Evolutionary conservation across 37 sponge, comb jelly and placozoan species (phyloP), one percentile per base, ranked within the genome.

Genomic region (Diacarnus erythraeanus): DNA sequence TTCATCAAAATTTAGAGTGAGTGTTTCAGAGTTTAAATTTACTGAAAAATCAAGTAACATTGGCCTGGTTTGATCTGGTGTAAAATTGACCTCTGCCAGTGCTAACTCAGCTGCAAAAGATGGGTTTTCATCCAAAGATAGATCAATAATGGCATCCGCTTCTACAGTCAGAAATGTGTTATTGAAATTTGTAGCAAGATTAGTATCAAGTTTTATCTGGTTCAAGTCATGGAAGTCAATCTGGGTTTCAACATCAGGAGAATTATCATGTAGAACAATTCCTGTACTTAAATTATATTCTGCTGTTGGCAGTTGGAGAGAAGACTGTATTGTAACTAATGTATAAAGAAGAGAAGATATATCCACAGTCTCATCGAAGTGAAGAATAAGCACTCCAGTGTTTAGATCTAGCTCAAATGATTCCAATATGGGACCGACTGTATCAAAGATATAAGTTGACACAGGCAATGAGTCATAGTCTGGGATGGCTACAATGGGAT

Each of bases 351-450:
- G 38, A 38, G 94, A 85, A 20, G 82, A 64, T 10, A 84, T 77
- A 84, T 94, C 83, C 20, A 94, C 88, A 27, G 96, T 89, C 64
- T 96, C 96, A 71, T 89, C 91, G 75, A 90, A 96, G 64, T 78
- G 74, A 12, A 96, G 83, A 9, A 86, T 84, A 5, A 96, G 80
- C 18, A 81, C 76, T 34, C 74, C 91, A 21, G 65, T 25, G 44
- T 86, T 51, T 40, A 92, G 35, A 74, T 96, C 81, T 3, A 92
- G 74, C 38, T 86, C 88, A 72, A 96, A 96, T 21, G 82, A 66
- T 17, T 80, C 34, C 42, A 96, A 79, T 0, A 51, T 30, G 0
- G 96, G 96, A 0, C 74, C 74, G 18, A 86, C 87, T 5, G 51
- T 47, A 70, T 96, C 96, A 20, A 39, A 33, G 0, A 71, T 54